Conservation (phyloP, 2,888 invertebrate genomes). For the Campoplex nolae region DNA sequence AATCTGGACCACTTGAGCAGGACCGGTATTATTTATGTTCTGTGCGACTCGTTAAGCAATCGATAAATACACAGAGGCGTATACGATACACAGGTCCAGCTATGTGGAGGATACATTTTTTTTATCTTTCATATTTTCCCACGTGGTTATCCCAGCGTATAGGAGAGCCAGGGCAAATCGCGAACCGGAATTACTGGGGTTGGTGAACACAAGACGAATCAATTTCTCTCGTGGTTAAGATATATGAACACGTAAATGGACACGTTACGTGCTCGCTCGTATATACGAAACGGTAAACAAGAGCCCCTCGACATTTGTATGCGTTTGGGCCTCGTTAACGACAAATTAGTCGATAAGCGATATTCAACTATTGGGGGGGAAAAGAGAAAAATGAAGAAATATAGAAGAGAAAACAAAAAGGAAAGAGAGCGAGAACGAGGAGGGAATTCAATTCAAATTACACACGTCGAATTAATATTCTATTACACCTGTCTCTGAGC, state of each 20-base stretch:
- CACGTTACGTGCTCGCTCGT: constrained; percentile 23
- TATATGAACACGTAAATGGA: constrained; percentile 31
- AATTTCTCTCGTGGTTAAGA: constrained; percentile 55
- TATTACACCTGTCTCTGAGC: constrained; percentile 71
- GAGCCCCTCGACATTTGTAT: constrained; percentile 7
- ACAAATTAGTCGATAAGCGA: constrained; percentile 23
- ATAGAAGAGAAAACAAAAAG: too few relatives aligned
- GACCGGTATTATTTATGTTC: constrained; percentile 38
- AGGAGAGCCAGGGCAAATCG: constrained; percentile 15
- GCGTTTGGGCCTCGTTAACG: background rate
- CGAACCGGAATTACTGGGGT: constrained; percentile 52
- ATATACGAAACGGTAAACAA: constrained; percentile 11
- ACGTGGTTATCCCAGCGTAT: constrained; percentile 17
- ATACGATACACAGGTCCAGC: background rate
- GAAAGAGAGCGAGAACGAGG: constrained; percentile 14
- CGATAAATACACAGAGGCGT: background rate
- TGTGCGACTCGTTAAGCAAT: constrained; percentile 39
- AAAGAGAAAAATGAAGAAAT: background rate
- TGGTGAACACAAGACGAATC: constrained; percentile 52
- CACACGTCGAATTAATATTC: constrained; percentile 73
- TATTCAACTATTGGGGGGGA: background rate
- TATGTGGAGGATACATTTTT: constrained; percentile 27
- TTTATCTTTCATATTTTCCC: constrained; percentile 13
- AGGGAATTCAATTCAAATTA: constrained; percentile 70
- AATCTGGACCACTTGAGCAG: constrained; percentile 1